phyloP scores from a whole-genome alignment of 2,888 invertebrate species.

The Ochlodes sylvanus region DNA sequence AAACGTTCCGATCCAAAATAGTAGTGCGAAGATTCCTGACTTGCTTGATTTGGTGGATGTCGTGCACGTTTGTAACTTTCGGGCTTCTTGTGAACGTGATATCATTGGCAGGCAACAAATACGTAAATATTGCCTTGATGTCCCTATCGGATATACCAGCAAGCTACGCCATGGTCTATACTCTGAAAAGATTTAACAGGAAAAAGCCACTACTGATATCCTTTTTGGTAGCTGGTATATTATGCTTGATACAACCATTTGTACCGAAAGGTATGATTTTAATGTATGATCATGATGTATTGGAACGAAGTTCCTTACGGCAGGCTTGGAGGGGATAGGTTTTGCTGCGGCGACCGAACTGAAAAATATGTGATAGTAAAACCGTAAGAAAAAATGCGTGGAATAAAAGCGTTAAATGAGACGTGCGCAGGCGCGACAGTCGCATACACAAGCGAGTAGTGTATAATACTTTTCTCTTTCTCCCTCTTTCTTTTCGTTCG shows the following conservation, averaged over 20 bases:
- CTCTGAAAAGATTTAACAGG: constrained; percentile 79
- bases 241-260: constrained; percentile 83
- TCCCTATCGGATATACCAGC: constrained; percentile 84
- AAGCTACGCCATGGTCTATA: constrained; percentile 76
- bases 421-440: no score
- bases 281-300: no score
- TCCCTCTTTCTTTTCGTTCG: no score
- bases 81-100: constrained; percentile 89
- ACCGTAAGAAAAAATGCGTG: no score
- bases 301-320: no score
- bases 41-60: constrained; percentile 63
- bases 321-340: no score
- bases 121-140: constrained; percentile 89
- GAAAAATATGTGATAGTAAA: no score
- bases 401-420: no score
- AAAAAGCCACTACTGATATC: constrained; percentile 78
- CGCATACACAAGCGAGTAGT: no score
- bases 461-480: no score
- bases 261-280: constrained; percentile 69
- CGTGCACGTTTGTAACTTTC: constrained; percentile 79
- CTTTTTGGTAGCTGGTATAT: constrained; percentile 77
- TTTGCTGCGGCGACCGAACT: no score
- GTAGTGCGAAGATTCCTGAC: constrained; percentile 56
- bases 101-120: constrained; percentile 88
- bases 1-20: constrained; percentile 55